phyloP scores from a whole-genome alignment of 2,113 vertebrate genomes.

The Actinemys pallida region DNA sequence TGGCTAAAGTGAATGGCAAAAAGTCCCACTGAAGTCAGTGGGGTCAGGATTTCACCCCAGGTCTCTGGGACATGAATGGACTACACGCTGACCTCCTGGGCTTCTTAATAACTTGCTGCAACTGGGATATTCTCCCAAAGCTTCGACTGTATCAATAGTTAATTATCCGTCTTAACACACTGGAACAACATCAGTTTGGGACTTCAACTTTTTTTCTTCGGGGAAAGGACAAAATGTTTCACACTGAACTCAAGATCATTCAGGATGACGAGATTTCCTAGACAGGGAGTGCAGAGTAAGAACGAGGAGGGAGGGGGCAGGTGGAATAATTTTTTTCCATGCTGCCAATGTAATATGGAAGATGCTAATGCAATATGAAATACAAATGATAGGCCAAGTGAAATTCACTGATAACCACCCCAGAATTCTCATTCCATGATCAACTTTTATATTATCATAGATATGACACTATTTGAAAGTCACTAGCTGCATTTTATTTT shows the following conservation, averaged over 20 bases:
- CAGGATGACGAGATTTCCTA: constrained; percentile 29
- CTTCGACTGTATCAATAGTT: constrained; percentile 3
- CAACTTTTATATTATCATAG: constrained; percentile 47
- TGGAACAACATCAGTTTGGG: neutral
- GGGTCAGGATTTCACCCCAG: neutral
- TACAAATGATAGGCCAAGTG: constrained; percentile 47
- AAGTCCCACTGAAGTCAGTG: neutral
- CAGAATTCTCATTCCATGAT: constrained; percentile 42
- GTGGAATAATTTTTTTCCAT: constrained; percentile 27
- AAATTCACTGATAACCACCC: constrained; percentile 35
- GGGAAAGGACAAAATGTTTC: constrained; percentile 22
- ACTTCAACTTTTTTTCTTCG: neutral
- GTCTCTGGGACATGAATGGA: neutral
- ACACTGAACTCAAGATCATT: constrained; percentile 18
- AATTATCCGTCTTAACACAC: constrained; percentile 18
- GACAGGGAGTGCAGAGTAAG: constrained; percentile 29
- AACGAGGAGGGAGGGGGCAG: neutral
- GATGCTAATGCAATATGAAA: constrained; percentile 35
- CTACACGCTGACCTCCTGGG: neutral
- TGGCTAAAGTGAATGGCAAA: too few relatives aligned
- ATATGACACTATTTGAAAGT: constrained; percentile 52
- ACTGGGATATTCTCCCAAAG: neutral
- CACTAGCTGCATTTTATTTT: constrained; percentile 61
- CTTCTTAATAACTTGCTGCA: neutral
- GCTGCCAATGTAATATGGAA: constrained; percentile 37